These are phyloP conservation scores for Eledone cirrhosa DNA, from an alignment of 2,888 invertebrate species.

Conservation along the genomic window DNA sequence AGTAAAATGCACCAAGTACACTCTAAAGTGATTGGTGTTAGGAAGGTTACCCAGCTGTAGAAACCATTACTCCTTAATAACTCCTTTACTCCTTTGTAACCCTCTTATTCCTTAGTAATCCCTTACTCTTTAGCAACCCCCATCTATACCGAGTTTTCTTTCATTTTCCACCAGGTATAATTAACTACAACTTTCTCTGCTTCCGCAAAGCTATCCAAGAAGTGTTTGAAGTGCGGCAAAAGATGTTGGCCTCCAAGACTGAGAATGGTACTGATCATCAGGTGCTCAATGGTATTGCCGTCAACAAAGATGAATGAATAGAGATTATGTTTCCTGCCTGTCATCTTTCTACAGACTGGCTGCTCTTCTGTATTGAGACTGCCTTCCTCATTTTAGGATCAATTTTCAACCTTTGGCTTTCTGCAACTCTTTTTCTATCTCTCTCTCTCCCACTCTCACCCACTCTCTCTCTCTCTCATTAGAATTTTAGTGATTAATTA, in stretches of 20 bases:
- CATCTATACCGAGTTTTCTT: slow-evolving; percentile 6
- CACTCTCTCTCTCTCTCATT: neutral
- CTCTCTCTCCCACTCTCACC: neutral
- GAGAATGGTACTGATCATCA: slow-evolving; percentile 20
- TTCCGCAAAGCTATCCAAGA: slow-evolving; percentile 96
- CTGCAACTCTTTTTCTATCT: neutral
- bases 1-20: no score
- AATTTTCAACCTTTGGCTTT: slow-evolving; percentile 17
- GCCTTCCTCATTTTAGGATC: slow-evolving; percentile 28
- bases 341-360: no score
- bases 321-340: no score
- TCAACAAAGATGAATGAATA: slow-evolving; percentile 21
- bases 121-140: no score
- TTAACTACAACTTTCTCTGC: slow-evolving; percentile 97
- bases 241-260: slow-evolving; percentile 31
- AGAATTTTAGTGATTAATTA: no score
- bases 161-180: slow-evolving; percentile 78
- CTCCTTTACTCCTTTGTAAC: no score
- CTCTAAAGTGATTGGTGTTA: no score
- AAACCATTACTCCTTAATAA: no score
- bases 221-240: slow-evolving; percentile 79
- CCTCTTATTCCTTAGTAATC: no score
- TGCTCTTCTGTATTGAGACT: neutral
- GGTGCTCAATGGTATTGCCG: slow-evolving; percentile 22
- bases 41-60: no score